Base-by-base conservation (phyloP, 2,888 invertebrate species). In the Gerris lacustris region DNA sequence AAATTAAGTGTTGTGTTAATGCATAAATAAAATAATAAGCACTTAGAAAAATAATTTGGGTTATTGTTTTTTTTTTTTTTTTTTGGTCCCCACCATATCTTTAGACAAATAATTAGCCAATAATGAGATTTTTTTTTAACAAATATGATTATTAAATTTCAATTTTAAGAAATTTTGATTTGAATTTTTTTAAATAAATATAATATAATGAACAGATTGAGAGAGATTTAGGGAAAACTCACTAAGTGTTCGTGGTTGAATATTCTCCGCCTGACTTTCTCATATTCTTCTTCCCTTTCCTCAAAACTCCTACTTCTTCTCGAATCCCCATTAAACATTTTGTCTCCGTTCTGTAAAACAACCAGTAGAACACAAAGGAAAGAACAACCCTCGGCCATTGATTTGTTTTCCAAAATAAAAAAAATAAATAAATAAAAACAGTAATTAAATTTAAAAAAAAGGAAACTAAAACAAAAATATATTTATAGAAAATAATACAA, bases 201-300 rank as follows among this genome's bases (percentile, higher is more conserved):
- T n/a, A n/a, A n/a, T n/a, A n/a, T n/a, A n/a, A n/a, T n/a, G n/a
- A n/a, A n/a, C n/a, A n/a, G n/a, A n/a, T n/a, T n/a, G n/a, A n/a
- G n/a, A n/a, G n/a, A n/a, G n/a, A n/a, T n/a, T 47, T 47, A 47
- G 47, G 6, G 6, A 11, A 6, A 70, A 77, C 79, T 77, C 76
- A 80, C 80, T 75, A 72, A 74, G 67, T 75, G 73, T 67, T 82
- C 84, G 78, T 79, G 84, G 82, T 86, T 90, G 79, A 96, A 96
- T 82, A 96, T 96, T 81, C 95, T 86, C 75, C 90, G 85, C 72
- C 92, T 84, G 68, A 88, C 92, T 78, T 90, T 86, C 79, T 92
- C 91, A 80, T 96, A 96, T 77, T 93, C 92, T 78, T 90, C 90
- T 81, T 94, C 93, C 45, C 96, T 84, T 81, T 96, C 95, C 80